phyloP scores from a whole-genome alignment of 2,888 invertebrate species.

The Globia sparganii region DNA sequence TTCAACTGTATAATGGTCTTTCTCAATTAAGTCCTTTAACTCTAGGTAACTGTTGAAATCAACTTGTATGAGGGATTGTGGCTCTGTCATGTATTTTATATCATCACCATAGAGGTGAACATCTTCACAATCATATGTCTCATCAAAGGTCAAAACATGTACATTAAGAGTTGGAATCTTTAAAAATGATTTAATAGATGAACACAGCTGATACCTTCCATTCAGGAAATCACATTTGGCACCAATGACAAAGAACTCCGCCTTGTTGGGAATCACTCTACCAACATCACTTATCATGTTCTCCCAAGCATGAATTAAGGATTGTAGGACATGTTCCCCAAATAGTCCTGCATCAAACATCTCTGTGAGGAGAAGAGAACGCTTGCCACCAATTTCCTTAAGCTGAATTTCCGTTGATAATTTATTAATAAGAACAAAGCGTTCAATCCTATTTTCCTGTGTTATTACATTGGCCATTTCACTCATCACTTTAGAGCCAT shows the following conservation, averaged over 20 bases:
- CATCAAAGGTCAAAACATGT: constrained; percentile 79
- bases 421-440: constrained; percentile 89
- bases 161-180: constrained; percentile 74
- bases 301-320: constrained; percentile 93
- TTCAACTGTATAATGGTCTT: constrained; percentile 73
- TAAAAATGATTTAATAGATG: constrained; percentile 74
- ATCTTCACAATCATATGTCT: constrained; percentile 93
- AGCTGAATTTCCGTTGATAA: constrained; percentile 90
- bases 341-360: constrained; percentile 95
- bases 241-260: constrained; percentile 92
- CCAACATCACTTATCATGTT: constrained; percentile 88
- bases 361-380: constrained; percentile 93
- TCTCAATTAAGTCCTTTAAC: constrained; percentile 77
- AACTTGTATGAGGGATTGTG: constrained; percentile 89
- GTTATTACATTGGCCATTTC: constrained; percentile 88
- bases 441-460: constrained; percentile 87
- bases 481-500: constrained; percentile 92
- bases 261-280: constrained; percentile 91
- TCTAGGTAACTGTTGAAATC: constrained; percentile 91
- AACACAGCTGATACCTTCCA: constrained; percentile 84
- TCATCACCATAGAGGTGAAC: constrained; percentile 88
- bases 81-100: constrained; percentile 90
- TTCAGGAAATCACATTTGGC: constrained; percentile 90
- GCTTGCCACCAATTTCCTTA: constrained; percentile 89
- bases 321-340: constrained; percentile 93